Evolutionary conservation across 2,888 invertebrate genomes (phyloP).

Genomic region (Aphodius granarius): DNA sequence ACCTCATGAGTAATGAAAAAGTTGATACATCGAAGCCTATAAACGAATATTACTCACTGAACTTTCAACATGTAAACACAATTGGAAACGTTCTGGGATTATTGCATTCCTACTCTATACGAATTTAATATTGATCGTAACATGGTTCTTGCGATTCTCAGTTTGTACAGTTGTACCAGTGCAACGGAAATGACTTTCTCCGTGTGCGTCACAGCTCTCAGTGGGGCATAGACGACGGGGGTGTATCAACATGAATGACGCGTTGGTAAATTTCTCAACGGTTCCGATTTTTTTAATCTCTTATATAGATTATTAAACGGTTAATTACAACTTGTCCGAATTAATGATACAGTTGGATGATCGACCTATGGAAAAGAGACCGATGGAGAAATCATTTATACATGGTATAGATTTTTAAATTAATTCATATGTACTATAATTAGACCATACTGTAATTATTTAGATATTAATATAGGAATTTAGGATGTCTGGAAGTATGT

Average conservation of each 20-base stretch:
- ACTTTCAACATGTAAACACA: background rate
- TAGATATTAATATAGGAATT: background rate
- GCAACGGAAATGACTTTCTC: background rate
- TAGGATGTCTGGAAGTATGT: background rate
- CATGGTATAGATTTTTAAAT: background rate
- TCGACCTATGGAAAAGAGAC: too few relatives aligned
- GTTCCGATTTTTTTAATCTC: background rate
- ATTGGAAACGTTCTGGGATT: background rate
- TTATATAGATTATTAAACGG: background rate
- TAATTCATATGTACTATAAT: background rate
- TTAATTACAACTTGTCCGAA: background rate
- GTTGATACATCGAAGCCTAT: background rate
- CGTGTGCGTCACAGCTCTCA: background rate
- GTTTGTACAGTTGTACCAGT: background rate
- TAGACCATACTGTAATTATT: background rate
- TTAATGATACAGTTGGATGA: background rate
- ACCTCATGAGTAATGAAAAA: background rate
- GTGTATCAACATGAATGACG: background rate
- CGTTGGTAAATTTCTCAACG: background rate
- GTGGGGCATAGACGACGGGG: background rate
- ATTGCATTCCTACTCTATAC: background rate
- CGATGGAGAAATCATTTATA: background rate
- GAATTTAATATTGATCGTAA: background rate
- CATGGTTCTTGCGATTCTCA: background rate
- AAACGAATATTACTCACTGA: background rate